Evolutionary conservation across 2,797 vertebrate genomes (phyloP), one percentile per base, ranked within the genome.

Genomic region (Muraenolepis orangiensis): DNA sequence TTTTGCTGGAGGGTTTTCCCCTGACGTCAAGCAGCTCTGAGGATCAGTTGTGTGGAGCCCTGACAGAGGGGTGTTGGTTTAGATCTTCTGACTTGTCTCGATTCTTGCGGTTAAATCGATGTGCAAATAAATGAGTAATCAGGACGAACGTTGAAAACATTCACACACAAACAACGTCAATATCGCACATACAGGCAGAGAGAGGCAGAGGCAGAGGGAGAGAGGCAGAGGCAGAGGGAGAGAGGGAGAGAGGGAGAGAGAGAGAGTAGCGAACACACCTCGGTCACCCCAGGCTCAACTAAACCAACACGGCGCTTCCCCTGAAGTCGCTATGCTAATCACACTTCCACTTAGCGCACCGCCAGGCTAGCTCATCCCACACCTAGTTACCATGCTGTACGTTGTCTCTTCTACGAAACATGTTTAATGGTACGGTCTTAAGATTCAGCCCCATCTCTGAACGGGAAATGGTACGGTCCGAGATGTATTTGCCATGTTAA

Each of bases 261-360:
- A 78, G 78, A 76, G 71, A 85, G 83, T 70, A 76, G 78, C 80
- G 74, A 76, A 80, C 82, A 81, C 40, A 73, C 81, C 77, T 82
- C 75, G 72, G 85, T 78, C 81, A 87, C 80, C 88, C 77, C 34
- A 57, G 67, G 72, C 84, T 83, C 87, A 78, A 79, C 23, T 51
- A 51, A 51, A 51, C 46, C 18, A 51, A 51, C 46, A 16, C 46
- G 20, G 14, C 46, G 16, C 18, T n/a, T 51, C 46, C 46, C 46
- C 16, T n/a, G 5, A 51, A 51, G 46, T 20, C 46, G 46, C 16
- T 20, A 51, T 51, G 46, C 46, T 51, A 51, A 51, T 51, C 46
- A 51, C 14, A 51, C 46, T 20, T 51, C 46, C 16, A 51, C 46
- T 20, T 20, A 51, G 46, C 46, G 20, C 13, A 20, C 16, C 46